phyloP scores from a whole-genome alignment of 1,140 invertebrate species.

The Chrysomallon squamiferum region DNA sequence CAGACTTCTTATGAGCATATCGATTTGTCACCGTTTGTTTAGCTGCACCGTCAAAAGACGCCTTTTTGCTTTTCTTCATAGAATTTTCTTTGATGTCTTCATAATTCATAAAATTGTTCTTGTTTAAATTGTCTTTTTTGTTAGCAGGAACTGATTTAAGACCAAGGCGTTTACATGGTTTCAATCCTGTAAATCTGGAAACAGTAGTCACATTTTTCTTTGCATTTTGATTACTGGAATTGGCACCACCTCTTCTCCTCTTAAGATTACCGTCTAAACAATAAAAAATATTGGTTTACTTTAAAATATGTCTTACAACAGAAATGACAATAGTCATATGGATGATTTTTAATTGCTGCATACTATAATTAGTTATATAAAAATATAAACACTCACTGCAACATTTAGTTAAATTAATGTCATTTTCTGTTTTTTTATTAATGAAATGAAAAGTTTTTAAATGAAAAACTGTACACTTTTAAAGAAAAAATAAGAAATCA shows the following conservation, averaged over 20 bases:
- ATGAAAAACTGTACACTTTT: too few species aligned
- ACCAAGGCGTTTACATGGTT: slow-evolving; percentile 4
- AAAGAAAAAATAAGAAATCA: too few species aligned
- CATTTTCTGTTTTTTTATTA: too few species aligned
- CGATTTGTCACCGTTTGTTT: slow-evolving; percentile 10
- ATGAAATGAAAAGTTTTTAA: too few species aligned
- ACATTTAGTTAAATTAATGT: too few species aligned
- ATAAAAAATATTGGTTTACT: neutral
- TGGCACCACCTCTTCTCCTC: neutral
- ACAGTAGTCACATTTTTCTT: slow-evolving; percentile 1
- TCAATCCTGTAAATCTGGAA: slow-evolving; percentile 12
- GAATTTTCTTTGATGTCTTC: slow-evolving; percentile 10
- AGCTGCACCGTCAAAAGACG: neutral
- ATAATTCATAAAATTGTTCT: neutral
- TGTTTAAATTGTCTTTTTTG: slow-evolving; percentile 2
- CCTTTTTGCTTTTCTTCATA: neutral
- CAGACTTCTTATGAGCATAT: slow-evolving; percentile 10
- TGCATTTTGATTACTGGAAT: neutral
- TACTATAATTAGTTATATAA: too few species aligned
- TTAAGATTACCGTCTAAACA: slow-evolving; percentile 5
- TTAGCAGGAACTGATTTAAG: too few species aligned
- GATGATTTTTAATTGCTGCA: too few species aligned
- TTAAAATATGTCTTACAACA: too few species aligned
- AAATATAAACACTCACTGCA: too few species aligned
- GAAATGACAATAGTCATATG: too few species aligned